Evolutionary conservation across 92 coral and sea anemone genomes (phyloP).

Genomic region (Pocillopora grandis): DNA sequence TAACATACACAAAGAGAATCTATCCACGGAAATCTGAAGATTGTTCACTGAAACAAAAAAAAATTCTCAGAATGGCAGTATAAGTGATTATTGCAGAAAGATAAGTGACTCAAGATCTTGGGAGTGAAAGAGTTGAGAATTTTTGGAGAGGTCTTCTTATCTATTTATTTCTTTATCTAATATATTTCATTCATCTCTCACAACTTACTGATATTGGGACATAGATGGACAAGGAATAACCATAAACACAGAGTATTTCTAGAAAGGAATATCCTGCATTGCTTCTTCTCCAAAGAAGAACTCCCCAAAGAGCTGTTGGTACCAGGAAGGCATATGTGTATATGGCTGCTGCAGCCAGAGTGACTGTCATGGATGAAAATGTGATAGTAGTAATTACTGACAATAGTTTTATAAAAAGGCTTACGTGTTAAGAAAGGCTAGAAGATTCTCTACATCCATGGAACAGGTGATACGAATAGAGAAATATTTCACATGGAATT

Average conservation of each 20-base stretch:
- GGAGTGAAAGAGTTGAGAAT: too few relatives aligned
- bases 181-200: too few relatives aligned
- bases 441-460: too few relatives aligned
- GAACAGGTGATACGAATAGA: background rate
- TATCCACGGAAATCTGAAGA: too few relatives aligned
- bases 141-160: too few relatives aligned
- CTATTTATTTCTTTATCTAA: background rate
- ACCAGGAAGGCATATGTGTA: constrained; percentile 89
- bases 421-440: too few relatives aligned
- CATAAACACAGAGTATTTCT: constrained; percentile 97
- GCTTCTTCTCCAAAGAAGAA: constrained; percentile 91
- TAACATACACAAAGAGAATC: too few relatives aligned
- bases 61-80: too few relatives aligned
- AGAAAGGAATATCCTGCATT: constrained; percentile 92
- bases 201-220: constrained; percentile 94
- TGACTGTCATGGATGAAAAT: constrained; percentile 50
- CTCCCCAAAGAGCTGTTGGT: constrained; percentile 87
- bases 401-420: too few relatives aligned
- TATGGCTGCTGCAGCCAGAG: constrained; percentile 97
- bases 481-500: background rate
- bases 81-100: too few relatives aligned
- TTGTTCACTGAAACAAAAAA: too few relatives aligned
- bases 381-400: background rate
- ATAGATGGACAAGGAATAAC: constrained; percentile 93
- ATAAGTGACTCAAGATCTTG: too few relatives aligned